Evolutionary conservation across 2,888 invertebrate genomes (phyloP).

Genomic region (Phorcus lineatus): DNA sequence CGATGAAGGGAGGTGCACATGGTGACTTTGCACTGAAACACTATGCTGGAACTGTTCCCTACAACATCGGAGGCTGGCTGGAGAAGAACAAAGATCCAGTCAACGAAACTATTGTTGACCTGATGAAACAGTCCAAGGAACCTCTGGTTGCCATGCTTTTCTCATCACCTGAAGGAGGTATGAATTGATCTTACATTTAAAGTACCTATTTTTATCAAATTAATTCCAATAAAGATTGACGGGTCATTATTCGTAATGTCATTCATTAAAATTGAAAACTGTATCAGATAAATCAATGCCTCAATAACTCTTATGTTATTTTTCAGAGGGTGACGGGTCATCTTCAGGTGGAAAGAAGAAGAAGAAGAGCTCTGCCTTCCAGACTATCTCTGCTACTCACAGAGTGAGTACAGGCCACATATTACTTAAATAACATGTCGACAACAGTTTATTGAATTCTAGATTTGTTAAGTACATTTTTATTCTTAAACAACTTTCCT

Average conservation of each 20-base stretch:
- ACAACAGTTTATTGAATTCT: too few relatives aligned
- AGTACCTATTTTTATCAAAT: too few relatives aligned
- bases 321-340: neutral
- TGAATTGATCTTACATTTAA: too few relatives aligned
- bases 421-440: neutral
- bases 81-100: slow-evolving; percentile 99
- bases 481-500: neutral
- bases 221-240: too few relatives aligned
- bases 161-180: slow-evolving; percentile 43
- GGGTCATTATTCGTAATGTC: too few relatives aligned
- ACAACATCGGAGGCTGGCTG: slow-evolving; percentile 99
- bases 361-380: slow-evolving; percentile 98
- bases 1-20: slow-evolving; percentile 92
- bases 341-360: slow-evolving; percentile 75
- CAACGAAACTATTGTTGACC: slow-evolving; percentile 99
- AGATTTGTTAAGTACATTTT: too few relatives aligned
- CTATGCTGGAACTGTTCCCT: slow-evolving; percentile 98
- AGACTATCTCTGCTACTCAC: slow-evolving; percentile 98
- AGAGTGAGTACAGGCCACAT: slow-evolving; percentile 79
- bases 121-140: slow-evolving; percentile 87
- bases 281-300: too few relatives aligned
- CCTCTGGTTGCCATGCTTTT: slow-evolving; percentile 65
- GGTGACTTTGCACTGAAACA: slow-evolving; percentile 99
- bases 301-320: too few relatives aligned
- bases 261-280: too few relatives aligned